Evolutionary conservation across 2,113 vertebrate species (phyloP), one percentile per base, ranked within the genome.

Genomic region (Perognathus longimembris): DNA sequence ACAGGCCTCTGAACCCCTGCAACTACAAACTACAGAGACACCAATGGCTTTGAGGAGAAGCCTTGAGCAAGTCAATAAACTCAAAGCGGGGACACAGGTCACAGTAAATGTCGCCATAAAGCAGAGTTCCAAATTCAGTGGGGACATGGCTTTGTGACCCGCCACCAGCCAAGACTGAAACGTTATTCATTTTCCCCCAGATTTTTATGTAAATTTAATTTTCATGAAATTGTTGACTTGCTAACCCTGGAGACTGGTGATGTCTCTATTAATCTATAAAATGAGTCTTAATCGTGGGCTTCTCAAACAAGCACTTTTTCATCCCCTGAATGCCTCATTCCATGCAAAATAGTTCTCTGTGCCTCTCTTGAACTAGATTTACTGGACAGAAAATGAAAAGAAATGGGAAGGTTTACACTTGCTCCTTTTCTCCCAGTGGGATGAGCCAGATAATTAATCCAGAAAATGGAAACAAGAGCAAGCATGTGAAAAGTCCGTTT

Each of bases 131-230:
- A 91, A 91, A 95, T 85, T 87, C 94, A 93, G 0, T 28, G 42
- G 89, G 92, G 96, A 96, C 71, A 34, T 91, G 94, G 32, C 94
- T 94, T 92, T 95, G 85, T 94, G 94, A 96, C 93, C 94, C 74
- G 15, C 87, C 71, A 89, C 50, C 50, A 94, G 92, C 64, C 91
- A 93, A 95, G 89, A 94, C 0, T 86, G 94, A 95, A 94, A 95
- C 77, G 84, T 78, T 92, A 96, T 89, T 96, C 87, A 77, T 92
- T 94, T 57, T 54, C 50, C 64, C 81, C 59, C 84, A 95, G 69
- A 90, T 94, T 94, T 96, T 95, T 93, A 96, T 96, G 96, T 94
- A 96, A 97, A 97, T 96, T 92, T 97, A 95, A 95, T 96, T 95
- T 94, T 89, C 82, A 66, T 91, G 93, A 95, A 93, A 92, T 91